Base-by-base conservation (phyloP, 2,888 invertebrate genomes). In the Polymixis flavicincta region DNA sequence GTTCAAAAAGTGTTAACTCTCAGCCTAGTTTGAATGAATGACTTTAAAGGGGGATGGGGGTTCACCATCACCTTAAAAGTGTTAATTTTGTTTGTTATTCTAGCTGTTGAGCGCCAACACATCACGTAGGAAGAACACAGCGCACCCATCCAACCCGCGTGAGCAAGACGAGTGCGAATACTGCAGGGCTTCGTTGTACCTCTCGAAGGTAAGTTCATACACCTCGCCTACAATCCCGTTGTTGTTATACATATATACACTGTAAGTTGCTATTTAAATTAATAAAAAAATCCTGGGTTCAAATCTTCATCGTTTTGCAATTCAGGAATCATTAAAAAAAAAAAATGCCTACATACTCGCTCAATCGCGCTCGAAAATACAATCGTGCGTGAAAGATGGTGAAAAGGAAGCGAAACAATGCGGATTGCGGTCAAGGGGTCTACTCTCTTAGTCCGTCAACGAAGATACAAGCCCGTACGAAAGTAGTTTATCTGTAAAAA, bases 121-220 rank as follows among this genome's bases (percentile, higher is more conserved):
- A 4, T 28, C 74, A 50, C 86, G 54, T 2, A 63, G 45, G 77
- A 61, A 28, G 7, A 80, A 84, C 28, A 9, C n/a, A 67, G 71
- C 81, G 6, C 85, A 69, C 32, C 79, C 85, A 4, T 92, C 92
- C 88, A 92, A 89, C 68, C 19, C 25, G 0, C 85, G 89, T 0
- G 90, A 90, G 0, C 89, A 89, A 5, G 98, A 98, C 84, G 98
- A 98, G 92, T 99, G 99, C 93, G 98, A 99, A 90, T 96, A 97
- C 70, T 99, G 99, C 90, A 97, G 98, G 80, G 97, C 97, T 75
- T 98, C 98, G 92, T 97, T 99, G 54, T 98, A 98, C 92, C 97
- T 99, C 80, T 99, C 99, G 3, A 97, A 98, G 97, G 98, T 98
- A 93, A 94, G 94, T 19, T n/a, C 48, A 28, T 14, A 61, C 45